These are phyloP conservation scores for Halcyon badia DNA, from an alignment of 2,797 vertebrate species.

Conservation along the genomic window DNA sequence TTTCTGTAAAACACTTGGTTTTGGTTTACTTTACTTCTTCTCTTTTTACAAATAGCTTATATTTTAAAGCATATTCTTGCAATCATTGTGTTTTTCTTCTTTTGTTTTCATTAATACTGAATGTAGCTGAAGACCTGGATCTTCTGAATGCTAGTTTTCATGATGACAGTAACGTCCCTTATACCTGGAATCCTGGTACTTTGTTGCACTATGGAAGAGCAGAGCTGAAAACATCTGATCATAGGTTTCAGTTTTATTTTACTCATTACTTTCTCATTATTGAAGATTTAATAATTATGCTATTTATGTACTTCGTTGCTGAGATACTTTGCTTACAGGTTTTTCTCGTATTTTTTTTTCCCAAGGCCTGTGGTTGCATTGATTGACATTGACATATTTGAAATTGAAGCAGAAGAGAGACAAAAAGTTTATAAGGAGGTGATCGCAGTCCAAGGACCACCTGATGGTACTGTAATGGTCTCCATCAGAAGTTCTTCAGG, in stretches of 20 bases:
- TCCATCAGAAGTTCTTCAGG: constrained; percentile 89
- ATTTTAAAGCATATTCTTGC: background rate
- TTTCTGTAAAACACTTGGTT: background rate
- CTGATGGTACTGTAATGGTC: constrained; percentile 94
- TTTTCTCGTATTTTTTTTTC: background rate
- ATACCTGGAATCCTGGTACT: constrained; percentile 90
- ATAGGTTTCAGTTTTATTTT: constrained; percentile 84
- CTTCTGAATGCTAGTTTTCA: constrained; percentile 88
- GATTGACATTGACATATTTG: constrained; percentile 95
- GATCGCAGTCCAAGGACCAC: constrained; percentile 93
- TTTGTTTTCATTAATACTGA: background rate
- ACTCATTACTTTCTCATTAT: background rate
- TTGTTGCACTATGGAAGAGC: constrained; percentile 95
- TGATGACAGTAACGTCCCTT: constrained; percentile 83
- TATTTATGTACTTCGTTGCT: background rate
- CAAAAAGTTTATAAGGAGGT: constrained; percentile 96
- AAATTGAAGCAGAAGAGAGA: constrained; percentile 94
- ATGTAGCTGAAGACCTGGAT: constrained; percentile 93
- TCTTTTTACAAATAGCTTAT: background rate
- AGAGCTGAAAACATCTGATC: constrained; percentile 98
- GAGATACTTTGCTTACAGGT: background rate
- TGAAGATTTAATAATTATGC: background rate
- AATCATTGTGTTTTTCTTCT: background rate
- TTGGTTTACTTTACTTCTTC: background rate
- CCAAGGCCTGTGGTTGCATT: constrained; percentile 93